A percentile compares a stretch with the other conserved stretches of the same genome.
Evolutionary conservation across 2,888 invertebrate species (phyloP).

Genomic region (Morinoia aosen): DNA sequence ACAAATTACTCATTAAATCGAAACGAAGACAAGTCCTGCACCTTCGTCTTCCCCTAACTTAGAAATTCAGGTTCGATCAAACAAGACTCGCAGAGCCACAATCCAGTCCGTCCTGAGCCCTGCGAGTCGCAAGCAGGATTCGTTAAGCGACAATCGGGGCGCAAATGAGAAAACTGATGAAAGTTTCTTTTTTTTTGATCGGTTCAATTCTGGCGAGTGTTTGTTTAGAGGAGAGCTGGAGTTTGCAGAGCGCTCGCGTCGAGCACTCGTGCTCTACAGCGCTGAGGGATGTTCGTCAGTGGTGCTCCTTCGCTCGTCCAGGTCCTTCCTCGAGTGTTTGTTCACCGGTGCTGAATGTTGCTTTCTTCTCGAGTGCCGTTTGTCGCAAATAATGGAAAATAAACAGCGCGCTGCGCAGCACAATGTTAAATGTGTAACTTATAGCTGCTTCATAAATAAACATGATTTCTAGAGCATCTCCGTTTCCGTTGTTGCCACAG

Average conservation of each 20-base stretch:
- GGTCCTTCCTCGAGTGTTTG: background rate
- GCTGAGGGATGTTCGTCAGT: background rate
- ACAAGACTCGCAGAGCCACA: background rate
- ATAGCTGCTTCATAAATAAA: background rate
- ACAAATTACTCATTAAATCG: background rate
- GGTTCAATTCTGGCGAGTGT: slow-evolving; percentile 21
- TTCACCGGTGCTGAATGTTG: background rate
- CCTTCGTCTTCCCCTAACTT: background rate
- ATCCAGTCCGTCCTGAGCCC: background rate
- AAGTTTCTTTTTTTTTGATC: slow-evolving; percentile 2
- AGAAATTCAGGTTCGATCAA: background rate
- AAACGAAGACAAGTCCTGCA: background rate
- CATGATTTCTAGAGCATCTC: background rate
- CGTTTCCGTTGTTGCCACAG: too few species aligned
- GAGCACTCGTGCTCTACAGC: background rate
- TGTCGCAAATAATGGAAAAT: slow-evolving; percentile 3
- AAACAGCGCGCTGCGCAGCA: background rate
- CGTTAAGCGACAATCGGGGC: slow-evolving; percentile 20
- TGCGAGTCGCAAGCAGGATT: background rate
- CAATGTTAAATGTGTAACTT: background rate
- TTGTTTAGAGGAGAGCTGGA: background rate
- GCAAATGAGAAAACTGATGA: slow-evolving; percentile 37
- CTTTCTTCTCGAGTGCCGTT: slow-evolving; percentile 9
- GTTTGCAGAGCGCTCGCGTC: slow-evolving; percentile 7
- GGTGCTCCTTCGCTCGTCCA: background rate